Evolutionary conservation across 1,140 invertebrate genomes (phyloP), one percentile per base, ranked within the genome.

Genomic region (Oedothorax gibbosus): DNA sequence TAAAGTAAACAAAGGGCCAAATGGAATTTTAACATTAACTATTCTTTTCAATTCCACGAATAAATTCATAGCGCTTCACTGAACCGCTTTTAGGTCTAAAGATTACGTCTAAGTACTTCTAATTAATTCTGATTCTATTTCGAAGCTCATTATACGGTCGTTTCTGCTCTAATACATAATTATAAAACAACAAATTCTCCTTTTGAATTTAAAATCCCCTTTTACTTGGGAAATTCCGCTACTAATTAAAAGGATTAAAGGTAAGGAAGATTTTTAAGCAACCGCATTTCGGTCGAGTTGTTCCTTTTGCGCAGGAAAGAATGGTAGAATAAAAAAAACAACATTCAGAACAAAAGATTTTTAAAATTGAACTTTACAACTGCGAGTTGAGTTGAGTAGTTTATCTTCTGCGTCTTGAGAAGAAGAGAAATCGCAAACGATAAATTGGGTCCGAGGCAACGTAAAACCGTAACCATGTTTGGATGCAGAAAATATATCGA

Each of bases 221-320:
- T 62, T 35, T 68, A 68, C 15, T 79, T 54, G n/a, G 21, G 20
- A 56, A 60, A 57, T 57, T 64, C 80, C 21, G 35, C 9, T n/a
- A 73, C 80, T 82, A 82, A 82, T 82, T 82, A 73, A 82, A 73
- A 60, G 69, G 69, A 82, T 82, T 82, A 82, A 60, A 65, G 50
- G 54, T 7, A 10, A 9, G 15, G 7, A 56, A 12, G 7, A 65
- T 79, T 78, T 79, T 79, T 79, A 66, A 66, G 18, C 56, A 79
- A 8, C 62, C 77, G 53, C 73, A 64, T 77, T 65, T 66, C 62
- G 68, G 62, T 35, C n/a, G 20, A 79, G 49, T 65, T 65, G 18
- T 15, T 71, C 60, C 15, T 65, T 68, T 53, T 77, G 11, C 56
- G 35, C 50, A 51, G 14, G 18, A 56, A 56, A 56, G 35, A 49